phyloP scores from a whole-genome alignment of 2,797 vertebrate genomes.

The Xiphophorus birchmanni region DNA sequence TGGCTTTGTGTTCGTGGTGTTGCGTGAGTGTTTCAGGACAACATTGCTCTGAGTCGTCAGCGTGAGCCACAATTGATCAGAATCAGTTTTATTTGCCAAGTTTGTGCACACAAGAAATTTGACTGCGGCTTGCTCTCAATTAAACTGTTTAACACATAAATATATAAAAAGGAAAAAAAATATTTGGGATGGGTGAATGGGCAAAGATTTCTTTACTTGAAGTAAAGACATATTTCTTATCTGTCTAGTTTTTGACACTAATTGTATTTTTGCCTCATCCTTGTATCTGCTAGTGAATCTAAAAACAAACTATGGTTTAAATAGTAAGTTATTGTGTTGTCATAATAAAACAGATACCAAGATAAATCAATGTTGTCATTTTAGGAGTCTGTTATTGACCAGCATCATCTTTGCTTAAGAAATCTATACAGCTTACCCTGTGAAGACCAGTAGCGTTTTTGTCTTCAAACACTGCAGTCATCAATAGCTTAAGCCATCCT shows the following conservation, averaged over 20 bases:
- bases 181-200: too few relatives aligned
- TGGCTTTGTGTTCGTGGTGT: slow-evolving; percentile 30
- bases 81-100: slow-evolving; percentile 9
- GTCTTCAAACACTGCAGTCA: slow-evolving; percentile 15
- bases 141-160: background rate
- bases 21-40: slow-evolving; percentile 55
- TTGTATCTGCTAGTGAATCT: background rate
- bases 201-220: too few relatives aligned
- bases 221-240: too few relatives aligned
- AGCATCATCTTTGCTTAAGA: too few relatives aligned
- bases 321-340: too few relatives aligned
- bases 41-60: slow-evolving; percentile 30
- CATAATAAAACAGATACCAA: too few relatives aligned
- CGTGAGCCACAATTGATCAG: slow-evolving; percentile 47
- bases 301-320: too few relatives aligned
- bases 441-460: background rate
- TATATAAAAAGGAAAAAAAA: too few relatives aligned
- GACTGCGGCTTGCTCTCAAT: background rate
- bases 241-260: background rate
- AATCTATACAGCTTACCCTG: background rate
- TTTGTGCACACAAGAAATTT: background rate
- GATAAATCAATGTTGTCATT: too few relatives aligned
- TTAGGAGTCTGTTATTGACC: too few relatives aligned
- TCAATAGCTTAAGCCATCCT: slow-evolving; percentile 42
- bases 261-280: background rate